Percentiles rank a stretch among this genome's conserved stretches.
Conservation (phyloP, 2,888 invertebrate species). For the Chloromyia formosa region DNA sequence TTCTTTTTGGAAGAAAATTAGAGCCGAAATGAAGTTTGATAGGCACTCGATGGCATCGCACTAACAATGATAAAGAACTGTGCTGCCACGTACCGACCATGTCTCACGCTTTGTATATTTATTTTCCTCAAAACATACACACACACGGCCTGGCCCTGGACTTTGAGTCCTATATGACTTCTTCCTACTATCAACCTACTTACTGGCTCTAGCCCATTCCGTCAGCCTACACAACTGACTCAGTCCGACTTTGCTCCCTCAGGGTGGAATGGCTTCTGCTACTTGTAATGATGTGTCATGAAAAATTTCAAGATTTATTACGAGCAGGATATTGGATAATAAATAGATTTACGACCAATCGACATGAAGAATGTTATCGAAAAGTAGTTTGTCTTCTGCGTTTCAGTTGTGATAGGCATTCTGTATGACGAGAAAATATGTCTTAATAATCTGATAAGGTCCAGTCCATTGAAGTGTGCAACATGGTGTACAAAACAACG, state of each 20-base stretch:
- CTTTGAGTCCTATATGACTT: constrained; percentile 10
- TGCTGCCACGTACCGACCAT: background rate
- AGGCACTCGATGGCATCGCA: constrained; percentile 23
- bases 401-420: background rate
- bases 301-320: constrained; percentile 41
- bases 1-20: constrained; percentile 7
- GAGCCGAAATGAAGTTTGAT: constrained; percentile 26
- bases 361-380: constrained; percentile 35
- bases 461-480: background rate
- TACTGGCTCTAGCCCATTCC: background rate
- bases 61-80: background rate
- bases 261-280: background rate
- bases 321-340: constrained; percentile 38
- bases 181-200: background rate
- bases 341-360: constrained; percentile 35
- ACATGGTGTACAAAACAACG: background rate
- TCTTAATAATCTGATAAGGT: constrained; percentile 20
- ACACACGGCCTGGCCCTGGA: background rate
- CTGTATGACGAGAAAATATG: background rate
- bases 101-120: background rate
- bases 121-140: background rate
- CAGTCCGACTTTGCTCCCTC: background rate
- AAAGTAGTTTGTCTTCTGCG: constrained; percentile 31
- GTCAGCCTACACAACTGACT: background rate
- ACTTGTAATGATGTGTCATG: constrained; percentile 41